Base-by-base conservation (phyloP, 1,140 invertebrate genomes). In the Drosophila neocordata region DNA sequence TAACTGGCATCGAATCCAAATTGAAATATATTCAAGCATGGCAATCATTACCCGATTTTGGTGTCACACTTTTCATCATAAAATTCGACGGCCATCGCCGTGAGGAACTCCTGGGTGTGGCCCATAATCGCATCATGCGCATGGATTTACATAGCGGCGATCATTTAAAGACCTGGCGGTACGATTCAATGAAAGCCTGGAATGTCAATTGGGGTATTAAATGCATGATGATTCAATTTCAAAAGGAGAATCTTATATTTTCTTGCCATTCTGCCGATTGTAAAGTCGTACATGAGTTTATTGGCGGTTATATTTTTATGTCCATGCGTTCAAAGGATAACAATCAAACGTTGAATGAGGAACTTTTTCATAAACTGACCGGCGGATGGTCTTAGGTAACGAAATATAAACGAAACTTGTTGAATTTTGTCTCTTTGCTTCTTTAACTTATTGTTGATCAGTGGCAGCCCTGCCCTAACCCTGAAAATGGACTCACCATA, bases 151-250 rank as follows among this genome's bases (percentile, higher is more conserved):
- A 95, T 79, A 96, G 95, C 52, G 98, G 98, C 0, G 98, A 99
- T 92, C 97, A 98, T 90, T 93, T 98, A 48, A 99, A 99, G 92
- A 99, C 98, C 0, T 99, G 98, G 98, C 94, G 98, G 77, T 99
- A 97, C 92, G 98, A 97, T 80, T 97, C 96, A 2, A 98, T 99
- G 96, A 99, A 99, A 94, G 97, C 98, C 7, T 99, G 99, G 99
- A 99, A 99, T 91, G 98, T 99, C 1, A 99, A 99, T 92, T 99
- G 99, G 99, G 98, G 99, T 92, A 97, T 98, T 4, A 97, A 98
- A 91, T 96, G 98, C 91, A 98, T 99, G 95, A 98, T 98, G 95
- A 96, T 99, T 2, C 98, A 99, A 91, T 98, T 99, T 90, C 98
- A 99, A 89, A 97, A 99, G 65, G 97, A 96, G 79, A 97, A 97